Conservation (phyloP, 1,140 invertebrate species). For the Camponotus floridanus region DNA sequence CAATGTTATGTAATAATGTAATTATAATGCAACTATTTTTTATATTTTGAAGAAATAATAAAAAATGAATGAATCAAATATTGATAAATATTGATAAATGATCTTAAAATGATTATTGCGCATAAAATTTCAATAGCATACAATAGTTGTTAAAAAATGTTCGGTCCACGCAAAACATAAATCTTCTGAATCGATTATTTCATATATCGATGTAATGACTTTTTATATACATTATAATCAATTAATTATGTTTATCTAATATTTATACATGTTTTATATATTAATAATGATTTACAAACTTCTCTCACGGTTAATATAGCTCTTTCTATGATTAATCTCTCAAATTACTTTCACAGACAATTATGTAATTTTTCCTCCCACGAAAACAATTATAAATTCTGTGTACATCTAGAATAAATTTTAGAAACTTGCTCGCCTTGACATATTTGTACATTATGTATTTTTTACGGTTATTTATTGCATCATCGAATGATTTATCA, state of each 20-base stretch:
- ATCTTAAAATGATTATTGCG: not conserved
- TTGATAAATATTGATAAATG: not conserved
- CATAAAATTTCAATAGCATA: constrained; percentile 1
- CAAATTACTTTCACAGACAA: not conserved
- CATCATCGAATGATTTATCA: constrained; percentile 30
- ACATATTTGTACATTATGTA: constrained; percentile 15
- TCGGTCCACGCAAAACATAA: not conserved
- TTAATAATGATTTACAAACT: not conserved
- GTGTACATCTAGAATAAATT: constrained; percentile 13
- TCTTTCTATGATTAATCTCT: not conserved
- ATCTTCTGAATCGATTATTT: constrained; percentile 2
- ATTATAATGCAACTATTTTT: not conserved
- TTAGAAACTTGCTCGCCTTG: constrained; percentile 44
- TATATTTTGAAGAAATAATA: not conserved
- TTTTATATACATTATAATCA: not conserved
- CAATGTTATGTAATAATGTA: too few species aligned
- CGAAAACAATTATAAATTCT: not conserved
- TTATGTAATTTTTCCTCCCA: constrained; percentile 13
- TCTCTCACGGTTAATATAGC: not conserved
- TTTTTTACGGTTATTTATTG: constrained; percentile 30
- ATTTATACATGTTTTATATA: not conserved
- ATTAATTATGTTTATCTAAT: too few species aligned
- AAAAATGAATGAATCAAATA: not conserved
- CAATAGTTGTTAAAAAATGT: constrained; percentile 21
- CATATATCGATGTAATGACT: not conserved